Evolutionary conservation across 2,797 vertebrate species (phyloP).

Genomic region (Chrysocyon brachyurus): DNA sequence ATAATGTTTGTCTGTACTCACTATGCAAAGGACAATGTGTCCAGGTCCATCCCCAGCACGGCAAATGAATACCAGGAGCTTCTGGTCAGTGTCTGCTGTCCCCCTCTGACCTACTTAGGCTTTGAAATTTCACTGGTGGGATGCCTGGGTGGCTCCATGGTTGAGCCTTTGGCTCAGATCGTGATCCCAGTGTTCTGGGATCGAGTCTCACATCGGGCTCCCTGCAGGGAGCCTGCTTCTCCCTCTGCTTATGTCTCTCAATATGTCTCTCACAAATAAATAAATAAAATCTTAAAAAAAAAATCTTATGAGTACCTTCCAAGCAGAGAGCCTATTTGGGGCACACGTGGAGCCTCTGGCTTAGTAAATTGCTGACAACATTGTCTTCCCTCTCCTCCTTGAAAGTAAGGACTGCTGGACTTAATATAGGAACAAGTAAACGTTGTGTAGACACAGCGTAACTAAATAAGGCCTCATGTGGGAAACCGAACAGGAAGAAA

Average conservation of each 20-base stretch:
- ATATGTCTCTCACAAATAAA: no score
- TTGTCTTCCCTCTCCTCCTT: neutral
- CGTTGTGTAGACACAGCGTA: fast-evolving
- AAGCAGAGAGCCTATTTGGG: fast-evolving
- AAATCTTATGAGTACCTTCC: neutral
- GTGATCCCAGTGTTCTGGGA: no score
- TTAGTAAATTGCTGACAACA: no score
- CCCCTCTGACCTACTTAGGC: fast-evolving
- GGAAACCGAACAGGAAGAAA: neutral
- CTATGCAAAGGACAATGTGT: neutral
- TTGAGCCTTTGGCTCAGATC: no score
- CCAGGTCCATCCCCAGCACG: no score
- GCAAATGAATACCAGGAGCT: fast-evolving
- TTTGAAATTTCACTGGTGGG: no score
- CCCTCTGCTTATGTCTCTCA: no score
- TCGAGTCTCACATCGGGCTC: no score
- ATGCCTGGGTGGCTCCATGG: no score
- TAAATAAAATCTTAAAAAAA: no score
- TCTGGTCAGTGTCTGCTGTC: neutral
- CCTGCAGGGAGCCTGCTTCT: no score
- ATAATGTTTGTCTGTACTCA: neutral
- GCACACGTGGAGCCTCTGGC: fast-evolving
- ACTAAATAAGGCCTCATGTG: neutral
- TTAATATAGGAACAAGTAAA: neutral
- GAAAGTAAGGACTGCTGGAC: neutral